Evolutionary conservation across 2,888 invertebrate genomes (phyloP).

Genomic region (Arctia plantaginis): DNA sequence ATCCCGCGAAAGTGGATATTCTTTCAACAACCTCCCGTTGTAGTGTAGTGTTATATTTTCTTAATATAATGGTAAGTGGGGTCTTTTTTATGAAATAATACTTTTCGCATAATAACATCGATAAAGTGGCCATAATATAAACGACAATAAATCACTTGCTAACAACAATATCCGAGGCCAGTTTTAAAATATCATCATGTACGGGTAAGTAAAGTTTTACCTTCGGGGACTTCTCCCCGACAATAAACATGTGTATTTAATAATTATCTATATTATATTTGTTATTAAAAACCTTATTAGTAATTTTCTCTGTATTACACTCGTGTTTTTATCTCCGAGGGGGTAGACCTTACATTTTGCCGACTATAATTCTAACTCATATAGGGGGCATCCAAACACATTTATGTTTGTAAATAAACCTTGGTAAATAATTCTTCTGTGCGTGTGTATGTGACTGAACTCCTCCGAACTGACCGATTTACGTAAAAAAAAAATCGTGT

Average conservation of each 20-base stretch:
- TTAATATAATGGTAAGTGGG: slow-evolving; percentile 55
- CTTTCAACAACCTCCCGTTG: slow-evolving; percentile 64
- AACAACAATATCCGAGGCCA: slow-evolving; percentile 44
- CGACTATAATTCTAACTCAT: no score
- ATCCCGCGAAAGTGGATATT: slow-evolving; percentile 75
- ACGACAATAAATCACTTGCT: slow-evolving; percentile 53
- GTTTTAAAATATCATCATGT: slow-evolving; percentile 24
- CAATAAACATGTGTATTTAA: not conserved
- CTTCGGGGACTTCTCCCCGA: not conserved
- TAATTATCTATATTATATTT: no score
- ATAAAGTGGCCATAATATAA: slow-evolving; percentile 42
- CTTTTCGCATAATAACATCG: slow-evolving; percentile 53
- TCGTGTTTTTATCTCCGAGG: no score
- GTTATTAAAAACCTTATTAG: no score
- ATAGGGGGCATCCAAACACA: no score
- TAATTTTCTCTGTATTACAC: no score
- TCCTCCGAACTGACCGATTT: no score
- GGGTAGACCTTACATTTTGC: no score
- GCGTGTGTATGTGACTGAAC: no score
- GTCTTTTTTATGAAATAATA: slow-evolving; percentile 50
- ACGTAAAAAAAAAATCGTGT: no score
- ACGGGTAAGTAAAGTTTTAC: not conserved
- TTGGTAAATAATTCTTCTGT: no score
- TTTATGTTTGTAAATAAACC: no score
- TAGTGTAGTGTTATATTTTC: slow-evolving; percentile 58